phyloP scores from a whole-genome alignment of 2,888 invertebrate genomes.

The Pharmacophagus antenor region DNA sequence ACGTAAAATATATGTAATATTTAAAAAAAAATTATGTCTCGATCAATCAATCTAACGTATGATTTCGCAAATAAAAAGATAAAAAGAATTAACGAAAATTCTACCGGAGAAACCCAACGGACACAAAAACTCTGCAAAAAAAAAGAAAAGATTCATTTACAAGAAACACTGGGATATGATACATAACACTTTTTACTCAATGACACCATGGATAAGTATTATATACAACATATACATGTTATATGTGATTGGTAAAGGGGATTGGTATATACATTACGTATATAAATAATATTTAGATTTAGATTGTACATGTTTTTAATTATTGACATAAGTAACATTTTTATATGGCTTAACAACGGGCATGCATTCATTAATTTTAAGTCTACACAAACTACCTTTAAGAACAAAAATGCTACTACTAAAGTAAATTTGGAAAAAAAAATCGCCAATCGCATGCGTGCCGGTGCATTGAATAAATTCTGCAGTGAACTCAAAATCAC shows the following conservation, averaged over 20 bases:
- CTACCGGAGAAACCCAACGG: slow-evolving; percentile 75
- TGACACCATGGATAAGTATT: slow-evolving; percentile 29
- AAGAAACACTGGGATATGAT: slow-evolving; percentile 40
- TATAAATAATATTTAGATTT: slow-evolving; percentile 4
- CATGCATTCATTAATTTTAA: slow-evolving; percentile 30
- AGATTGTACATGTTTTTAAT: neutral
- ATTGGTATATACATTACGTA: slow-evolving; percentile 14
- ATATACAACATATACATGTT: slow-evolving; percentile 33
- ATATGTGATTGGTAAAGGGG: slow-evolving; percentile 6
- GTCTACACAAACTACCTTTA: slow-evolving; percentile 28
- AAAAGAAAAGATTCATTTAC: slow-evolving; percentile 49
- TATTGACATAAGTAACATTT: slow-evolving; percentile 1
- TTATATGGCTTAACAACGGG: slow-evolving; percentile 21
- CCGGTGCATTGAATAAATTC: slow-evolving; percentile 22
- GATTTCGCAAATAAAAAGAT: slow-evolving; percentile 46
- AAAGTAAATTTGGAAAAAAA: slow-evolving; percentile 24
- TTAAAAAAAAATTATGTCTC: slow-evolving; percentile 6
- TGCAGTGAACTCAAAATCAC: slow-evolving; percentile 31
- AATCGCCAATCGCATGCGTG: slow-evolving; percentile 36
- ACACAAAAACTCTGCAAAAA: slow-evolving; percentile 69
- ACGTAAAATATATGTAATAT: neutral
- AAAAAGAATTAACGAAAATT: slow-evolving; percentile 59
- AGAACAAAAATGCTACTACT: slow-evolving; percentile 29
- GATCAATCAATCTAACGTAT: slow-evolving; percentile 42
- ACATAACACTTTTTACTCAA: slow-evolving; percentile 27